Evolutionary conservation across 1,140 invertebrate species (phyloP), one percentile per base, ranked within the genome.

Genomic region (Sycophila sp.): DNA sequence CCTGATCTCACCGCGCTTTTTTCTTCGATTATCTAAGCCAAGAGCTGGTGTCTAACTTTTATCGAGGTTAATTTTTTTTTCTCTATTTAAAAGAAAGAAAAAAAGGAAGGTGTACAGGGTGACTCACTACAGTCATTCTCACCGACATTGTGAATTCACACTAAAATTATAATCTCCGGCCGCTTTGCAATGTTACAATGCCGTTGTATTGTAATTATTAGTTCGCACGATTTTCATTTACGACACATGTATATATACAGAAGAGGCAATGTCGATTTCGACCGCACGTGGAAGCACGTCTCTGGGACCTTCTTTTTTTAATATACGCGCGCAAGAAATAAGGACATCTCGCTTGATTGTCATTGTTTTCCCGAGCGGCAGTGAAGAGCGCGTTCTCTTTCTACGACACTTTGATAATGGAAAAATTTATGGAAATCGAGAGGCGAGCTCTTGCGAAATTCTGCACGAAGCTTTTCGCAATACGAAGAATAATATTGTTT

Each of bases 161-260:
- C 59, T 63, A 63, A 63, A 63, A 47, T 47, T 49, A 49, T 49
- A 28, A 32, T 24, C n/a, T n/a, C n/a, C 26, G 40, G 15, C 24
- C 13, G n/a, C 42, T 17, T 2, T n/a, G 59, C 59, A 34, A n/a
- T 40, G n/a, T 10, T 8, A 63, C 59, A 63, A 63, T 63, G 59
- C 15, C 42, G 40, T 34, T 22, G 59, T 49, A 63, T 63, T 63
- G 24, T 63, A 63, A 63, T 63, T 47, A 63, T 63, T 34, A 49
- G 42, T 49, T 34, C 59, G 26, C 42, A 63, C 15, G 42, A 63
- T 28, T 45, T 49, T 42, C 58, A 49, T 63, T 32, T 60, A 60
- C 24, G 58, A 15, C n/a, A 47, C 45, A 47, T 22, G 17, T 17
- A 19, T 4, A n/a, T n/a, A 22, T 47, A 40, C 38, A 40, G 6